A percentile compares a stretch with the other conserved stretches of the same genome.
phyloP scores from a whole-genome alignment of 2,797 vertebrate species.

The Amblyopsis hoosieri region DNA sequence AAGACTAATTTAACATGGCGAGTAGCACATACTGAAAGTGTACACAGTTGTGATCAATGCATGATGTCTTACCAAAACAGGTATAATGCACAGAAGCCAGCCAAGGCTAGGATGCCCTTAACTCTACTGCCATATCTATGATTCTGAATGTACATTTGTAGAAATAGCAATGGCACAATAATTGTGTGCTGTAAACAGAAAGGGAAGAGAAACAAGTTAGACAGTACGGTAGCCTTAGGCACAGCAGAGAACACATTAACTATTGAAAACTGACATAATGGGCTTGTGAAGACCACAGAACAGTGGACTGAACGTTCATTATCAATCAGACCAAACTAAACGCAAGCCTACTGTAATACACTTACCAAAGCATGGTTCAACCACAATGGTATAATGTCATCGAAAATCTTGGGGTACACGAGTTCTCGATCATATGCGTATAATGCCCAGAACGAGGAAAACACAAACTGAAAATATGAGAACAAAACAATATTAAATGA shows the following conservation, averaged over 20 bases:
- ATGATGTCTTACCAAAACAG: constrained; percentile 46
- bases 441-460: constrained; percentile 66
- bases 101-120: constrained; percentile 43
- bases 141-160: constrained; percentile 57
- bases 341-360: background rate
- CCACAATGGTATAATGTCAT: constrained; percentile 60
- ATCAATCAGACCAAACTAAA: too few relatives aligned
- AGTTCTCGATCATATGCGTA: constrained; percentile 59
- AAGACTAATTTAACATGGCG: background rate
- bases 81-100: constrained; percentile 49
- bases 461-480: constrained; percentile 67
- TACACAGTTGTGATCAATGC: background rate
- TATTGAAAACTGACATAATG: too few relatives aligned
- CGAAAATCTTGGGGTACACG: constrained; percentile 56
- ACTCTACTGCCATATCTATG: constrained; percentile 44
- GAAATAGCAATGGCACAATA: constrained; percentile 61
- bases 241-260: too few relatives aligned
- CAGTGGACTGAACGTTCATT: too few relatives aligned
- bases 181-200: constrained; percentile 53
- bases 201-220: too few relatives aligned
- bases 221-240: too few relatives aligned
- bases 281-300: too few relatives aligned
- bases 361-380: constrained; percentile 66
- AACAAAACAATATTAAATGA: background rate
- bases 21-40: background rate